A percentile compares a stretch with the other conserved stretches of the same genome.
Conservation (phyloP, 2,888 invertebrate species). For the Drosophila paracracens region DNA sequence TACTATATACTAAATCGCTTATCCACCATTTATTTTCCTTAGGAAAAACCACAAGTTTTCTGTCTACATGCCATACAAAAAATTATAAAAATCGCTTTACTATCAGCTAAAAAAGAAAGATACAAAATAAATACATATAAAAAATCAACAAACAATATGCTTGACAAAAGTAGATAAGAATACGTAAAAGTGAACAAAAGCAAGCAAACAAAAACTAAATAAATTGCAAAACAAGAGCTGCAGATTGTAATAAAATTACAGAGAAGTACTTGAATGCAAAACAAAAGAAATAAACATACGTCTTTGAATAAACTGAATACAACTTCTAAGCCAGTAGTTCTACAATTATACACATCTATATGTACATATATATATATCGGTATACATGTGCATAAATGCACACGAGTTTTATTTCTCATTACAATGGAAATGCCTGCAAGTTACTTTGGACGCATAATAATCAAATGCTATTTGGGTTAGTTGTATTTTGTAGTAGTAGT, state of each 20-base stretch:
- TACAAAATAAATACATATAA: constrained; percentile 20
- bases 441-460: constrained; percentile 25
- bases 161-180: constrained; percentile 50
- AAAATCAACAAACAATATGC: constrained; percentile 41
- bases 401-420: constrained; percentile 52
- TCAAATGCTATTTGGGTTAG: constrained; percentile 50
- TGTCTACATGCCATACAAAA: constrained; percentile 39
- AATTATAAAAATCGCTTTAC: constrained; percentile 29
- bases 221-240: constrained; percentile 52
- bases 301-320: constrained; percentile 69
- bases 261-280: constrained; percentile 62
- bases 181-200: constrained; percentile 27
- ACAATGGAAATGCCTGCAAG: constrained; percentile 34
- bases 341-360: constrained; percentile 19
- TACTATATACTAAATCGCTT: constrained; percentile 8
- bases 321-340: constrained; percentile 21
- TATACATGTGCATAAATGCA: constrained; percentile 14
- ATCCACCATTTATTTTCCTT: constrained; percentile 13
- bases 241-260: constrained; percentile 72
- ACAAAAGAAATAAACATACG: constrained; percentile 62
- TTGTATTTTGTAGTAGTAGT: not conserved
- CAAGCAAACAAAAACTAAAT: constrained; percentile 37
- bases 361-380: constrained; percentile 10
- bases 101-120: constrained; percentile 27
- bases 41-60: constrained; percentile 28